Percentiles rank a stretch among this genome's conserved stretches.
These are phyloP conservation scores for Jordanella pulchra DNA, from an alignment of 2,797 vertebrate genomes.

Conservation along the genomic window DNA sequence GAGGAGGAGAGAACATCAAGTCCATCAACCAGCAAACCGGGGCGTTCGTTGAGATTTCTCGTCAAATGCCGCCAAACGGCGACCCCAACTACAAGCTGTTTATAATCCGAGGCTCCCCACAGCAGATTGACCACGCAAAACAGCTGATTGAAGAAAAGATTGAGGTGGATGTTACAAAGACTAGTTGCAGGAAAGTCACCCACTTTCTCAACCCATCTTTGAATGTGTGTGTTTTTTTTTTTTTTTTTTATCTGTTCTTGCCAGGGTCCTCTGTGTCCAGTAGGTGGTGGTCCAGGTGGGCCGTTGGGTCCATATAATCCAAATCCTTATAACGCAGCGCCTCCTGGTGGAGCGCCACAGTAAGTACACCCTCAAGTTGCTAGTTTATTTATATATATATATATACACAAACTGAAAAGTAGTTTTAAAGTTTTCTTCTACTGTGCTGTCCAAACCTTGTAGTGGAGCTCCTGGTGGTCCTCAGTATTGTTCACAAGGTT, in stretches of 20 bases:
- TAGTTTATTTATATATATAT: not conserved
- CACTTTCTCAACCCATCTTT: not conserved
- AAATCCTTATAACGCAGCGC: slow-evolving; percentile 90
- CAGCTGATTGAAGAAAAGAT: slow-evolving; percentile 98
- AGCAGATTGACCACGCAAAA: slow-evolving; percentile 96
- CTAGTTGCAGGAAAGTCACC: not conserved
- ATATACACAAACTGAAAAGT: not conserved
- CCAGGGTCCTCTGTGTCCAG: slow-evolving; percentile 90
- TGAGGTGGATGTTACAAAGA: slow-evolving; percentile 78
- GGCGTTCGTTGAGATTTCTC: slow-evolving; percentile 93
- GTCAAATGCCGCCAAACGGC: slow-evolving; percentile 90
- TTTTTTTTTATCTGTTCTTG: not conserved
- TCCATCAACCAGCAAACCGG: slow-evolving; percentile 96
- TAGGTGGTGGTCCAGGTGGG: slow-evolving; percentile 85
- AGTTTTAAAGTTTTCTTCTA: not conserved
- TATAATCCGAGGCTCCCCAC: slow-evolving; percentile 89
- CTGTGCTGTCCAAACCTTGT: slow-evolving; percentile 13
- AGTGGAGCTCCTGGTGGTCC: slow-evolving; percentile 88
- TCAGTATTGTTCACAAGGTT: slow-evolving; percentile 90
- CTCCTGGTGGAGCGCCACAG: slow-evolving; percentile 90
- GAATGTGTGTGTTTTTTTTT: not conserved
- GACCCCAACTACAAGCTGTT: slow-evolving; percentile 96
- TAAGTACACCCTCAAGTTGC: slow-evolving; percentile 71
- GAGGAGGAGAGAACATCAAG: slow-evolving; percentile 94
- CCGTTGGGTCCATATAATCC: slow-evolving; percentile 94